Base-by-base conservation (phyloP, 2,888 invertebrate species). In the Oligia fasciuncula region DNA sequence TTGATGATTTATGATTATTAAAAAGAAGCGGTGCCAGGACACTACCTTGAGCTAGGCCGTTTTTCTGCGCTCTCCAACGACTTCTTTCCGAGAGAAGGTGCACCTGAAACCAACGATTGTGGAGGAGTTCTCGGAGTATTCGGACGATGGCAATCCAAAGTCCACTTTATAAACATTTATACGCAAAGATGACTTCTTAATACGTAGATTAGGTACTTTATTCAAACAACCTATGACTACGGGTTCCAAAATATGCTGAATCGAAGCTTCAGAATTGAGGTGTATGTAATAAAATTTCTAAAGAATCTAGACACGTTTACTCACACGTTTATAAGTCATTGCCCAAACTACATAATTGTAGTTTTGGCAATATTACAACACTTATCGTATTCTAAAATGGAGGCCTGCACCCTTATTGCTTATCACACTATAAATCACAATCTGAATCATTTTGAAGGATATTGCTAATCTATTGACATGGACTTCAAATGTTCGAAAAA, bases 171-270 rank as follows among this genome's bases (percentile, higher is more conserved):
- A 51, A 51, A 6, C 51, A 19, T 51, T 51, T 51, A 17, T 51
- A 17, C 17, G 51, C 51, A 51, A 51, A 6, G 17, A 51, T 51
- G 19, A 2, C 19, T 51, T 51, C 2, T 6, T 51, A 51, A 51
- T 51, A 51, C 51, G 6, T 6, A 19, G 49, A 14, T 49, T 60
- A n/a, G 11, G 11, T 11, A 62, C 14, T 62, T 62, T 62, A 29
- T 14, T 14, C 14, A 29, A 62, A 62, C 6, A 17, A 29, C 46
- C 5, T 57, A 57, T 13, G 43, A 5, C 57, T 49, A 19, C 23
- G 51, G 43, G n/a, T 80, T 70, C 13, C 17, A 57, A 73, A 62
- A 17, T 51, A 6, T 13, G n/a, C 23, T 57, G 29, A 65, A 65
- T 57, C 14, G 2, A 29, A 43, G 29, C 29, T 29, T 49, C 40